phyloP scores from a whole-genome alignment of 2,888 invertebrate species.

The Epinotia ramella region DNA sequence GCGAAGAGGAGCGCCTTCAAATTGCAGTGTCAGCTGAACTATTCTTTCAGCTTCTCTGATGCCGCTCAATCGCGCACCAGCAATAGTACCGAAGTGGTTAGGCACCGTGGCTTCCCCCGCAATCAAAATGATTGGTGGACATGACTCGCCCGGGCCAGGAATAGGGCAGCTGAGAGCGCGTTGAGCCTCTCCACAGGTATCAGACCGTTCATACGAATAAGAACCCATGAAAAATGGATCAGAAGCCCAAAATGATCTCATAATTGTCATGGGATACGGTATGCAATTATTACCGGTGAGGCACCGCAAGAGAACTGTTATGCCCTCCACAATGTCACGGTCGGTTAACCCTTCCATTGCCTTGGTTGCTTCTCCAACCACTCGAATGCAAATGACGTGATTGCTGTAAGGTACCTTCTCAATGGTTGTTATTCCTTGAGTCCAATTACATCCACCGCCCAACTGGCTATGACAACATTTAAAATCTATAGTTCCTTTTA shows the following conservation, averaged over 20 bases:
- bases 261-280: conserved; percentile 88
- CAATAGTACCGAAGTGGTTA: conserved; percentile 90
- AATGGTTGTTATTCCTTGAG: conserved; percentile 88
- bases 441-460: conserved; percentile 87
- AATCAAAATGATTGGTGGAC: conserved; percentile 90
- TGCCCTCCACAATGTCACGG: conserved; percentile 87
- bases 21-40: conserved; percentile 85
- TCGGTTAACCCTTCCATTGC: conserved; percentile 88
- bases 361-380: conserved; percentile 88
- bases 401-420: conserved; percentile 89
- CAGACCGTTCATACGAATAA: conserved; percentile 85
- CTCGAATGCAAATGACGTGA: conserved; percentile 89
- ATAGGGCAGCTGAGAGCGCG: conserved; percentile 87
- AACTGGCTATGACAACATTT: conserved; percentile 85
- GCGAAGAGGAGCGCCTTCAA: conserved; percentile 76
- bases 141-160: conserved; percentile 85
- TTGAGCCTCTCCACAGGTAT: conserved; percentile 66
- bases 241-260: conserved; percentile 90
- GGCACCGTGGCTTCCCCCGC: conserved; percentile 93
- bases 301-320: conserved; percentile 86
- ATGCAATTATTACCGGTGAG: conserved; percentile 86
- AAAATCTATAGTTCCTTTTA: conserved; percentile 87
- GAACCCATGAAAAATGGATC: conserved; percentile 90
- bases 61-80: conserved; percentile 92
- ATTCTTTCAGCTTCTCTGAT: conserved; percentile 92